Evolutionary conservation across 2,113 vertebrate genomes (phyloP).

Genomic region (pig (Sus scrofa)): T2T-Sscrofa CM000827.6:83839501-83840000

Average conservation of each 20-base stretch:
- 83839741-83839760: accelerated
- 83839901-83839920: background rate
- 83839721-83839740: background rate
- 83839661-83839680: background rate
- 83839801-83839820: background rate
- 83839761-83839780: background rate
- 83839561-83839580: background rate
- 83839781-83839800: background rate
- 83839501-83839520: background rate
- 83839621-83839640: background rate
- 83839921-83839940: background rate
- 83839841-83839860: background rate
- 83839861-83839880: background rate
- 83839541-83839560: background rate
- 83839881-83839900: background rate
- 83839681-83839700: background rate
- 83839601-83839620: background rate
- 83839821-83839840: background rate
- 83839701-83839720: background rate
- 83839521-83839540: background rate
- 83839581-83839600: background rate
- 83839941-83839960: background rate
- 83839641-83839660: background rate
- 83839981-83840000: too few relatives aligned
- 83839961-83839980: accelerated